A percentile compares a stretch with the other conserved stretches of the same genome.
Evolutionary conservation across 2,888 invertebrate genomes (phyloP).

Genomic region (Odontomyia ornata): DNA sequence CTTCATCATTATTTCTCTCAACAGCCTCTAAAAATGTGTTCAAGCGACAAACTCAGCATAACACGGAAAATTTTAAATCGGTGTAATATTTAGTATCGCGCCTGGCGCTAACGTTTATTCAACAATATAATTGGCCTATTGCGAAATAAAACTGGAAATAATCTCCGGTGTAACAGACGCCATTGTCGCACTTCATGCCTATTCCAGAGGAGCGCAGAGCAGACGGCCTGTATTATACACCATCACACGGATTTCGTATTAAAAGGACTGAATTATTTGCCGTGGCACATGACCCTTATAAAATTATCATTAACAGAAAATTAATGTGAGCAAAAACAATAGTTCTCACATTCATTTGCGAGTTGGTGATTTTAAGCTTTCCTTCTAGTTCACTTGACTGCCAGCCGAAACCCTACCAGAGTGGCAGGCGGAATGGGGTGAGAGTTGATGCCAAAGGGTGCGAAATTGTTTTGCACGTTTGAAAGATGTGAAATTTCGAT

Average conservation of each 20-base stretch:
- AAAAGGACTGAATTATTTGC: slow-evolving; percentile 41
- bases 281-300: slow-evolving; percentile 37
- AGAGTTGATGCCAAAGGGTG: not conserved
- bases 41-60: not conserved
- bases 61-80: slow-evolving; percentile 20
- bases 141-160: slow-evolving; percentile 38
- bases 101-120: slow-evolving; percentile 31
- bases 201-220: not conserved
- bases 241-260: slow-evolving; percentile 25
- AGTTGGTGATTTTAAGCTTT: not conserved
- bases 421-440: not conserved
- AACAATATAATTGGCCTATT: slow-evolving; percentile 40
- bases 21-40: not conserved
- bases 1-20: too few species aligned
- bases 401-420: not conserved
- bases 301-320: slow-evolving; percentile 44
- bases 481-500: not conserved
- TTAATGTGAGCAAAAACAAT: slow-evolving; percentile 36
- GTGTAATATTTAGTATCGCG: slow-evolving; percentile 21
- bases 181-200: slow-evolving; percentile 22
- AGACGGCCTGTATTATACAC: not conserved
- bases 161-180: slow-evolving; percentile 40
- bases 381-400: not conserved
- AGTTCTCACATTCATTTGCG: slow-evolving; percentile 14
- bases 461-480: too few species aligned